Percentiles rank a stretch among this genome's conserved stretches.
These are phyloP conservation scores for Muscicapa striata DNA, from an alignment of 2,797 vertebrate genomes.

Conservation along the genomic window DNA sequence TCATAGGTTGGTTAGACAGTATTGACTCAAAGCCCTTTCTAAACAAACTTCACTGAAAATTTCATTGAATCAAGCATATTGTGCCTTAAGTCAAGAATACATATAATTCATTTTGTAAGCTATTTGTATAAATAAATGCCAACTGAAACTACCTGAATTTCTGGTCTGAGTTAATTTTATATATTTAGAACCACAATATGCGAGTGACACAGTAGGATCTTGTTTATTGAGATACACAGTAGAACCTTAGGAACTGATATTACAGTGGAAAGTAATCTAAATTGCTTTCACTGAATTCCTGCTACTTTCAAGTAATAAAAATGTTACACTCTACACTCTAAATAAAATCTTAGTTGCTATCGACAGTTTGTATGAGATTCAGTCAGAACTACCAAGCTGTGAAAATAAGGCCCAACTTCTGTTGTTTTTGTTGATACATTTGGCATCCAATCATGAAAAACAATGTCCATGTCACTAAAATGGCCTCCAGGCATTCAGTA, in stretches of 20 bases:
- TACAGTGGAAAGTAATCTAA: conserved; percentile 75
- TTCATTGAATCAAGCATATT: conserved; percentile 37
- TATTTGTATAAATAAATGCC: conserved; percentile 63
- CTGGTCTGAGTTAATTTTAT: conserved; percentile 42
- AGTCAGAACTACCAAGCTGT: conserved; percentile 75
- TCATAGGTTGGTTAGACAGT: background rate
- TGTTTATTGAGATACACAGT: conserved; percentile 77
- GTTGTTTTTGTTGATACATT: conserved; percentile 79
- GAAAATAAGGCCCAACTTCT: conserved; percentile 77
- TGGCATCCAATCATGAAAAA: conserved; percentile 83
- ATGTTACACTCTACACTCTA: conserved; percentile 74
- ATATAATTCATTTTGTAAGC: conserved; percentile 71
- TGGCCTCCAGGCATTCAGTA: conserved; percentile 79
- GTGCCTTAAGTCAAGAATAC: conserved; percentile 56
- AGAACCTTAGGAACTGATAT: conserved; percentile 70
- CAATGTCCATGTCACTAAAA: conserved; percentile 81
- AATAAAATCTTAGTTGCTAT: conserved; percentile 81
- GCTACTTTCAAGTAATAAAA: conserved; percentile 81
- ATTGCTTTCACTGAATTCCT: conserved; percentile 78
- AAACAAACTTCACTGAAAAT: conserved; percentile 10
- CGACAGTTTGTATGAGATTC: conserved; percentile 75
- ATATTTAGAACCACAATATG: conserved; percentile 61
- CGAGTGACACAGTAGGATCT: conserved; percentile 41
- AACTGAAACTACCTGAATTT: conserved; percentile 61
- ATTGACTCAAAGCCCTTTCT: background rate